Evolutionary conservation across 2,113 vertebrate species (phyloP).

Genomic region (Entomyzon cyanotis): DNA sequence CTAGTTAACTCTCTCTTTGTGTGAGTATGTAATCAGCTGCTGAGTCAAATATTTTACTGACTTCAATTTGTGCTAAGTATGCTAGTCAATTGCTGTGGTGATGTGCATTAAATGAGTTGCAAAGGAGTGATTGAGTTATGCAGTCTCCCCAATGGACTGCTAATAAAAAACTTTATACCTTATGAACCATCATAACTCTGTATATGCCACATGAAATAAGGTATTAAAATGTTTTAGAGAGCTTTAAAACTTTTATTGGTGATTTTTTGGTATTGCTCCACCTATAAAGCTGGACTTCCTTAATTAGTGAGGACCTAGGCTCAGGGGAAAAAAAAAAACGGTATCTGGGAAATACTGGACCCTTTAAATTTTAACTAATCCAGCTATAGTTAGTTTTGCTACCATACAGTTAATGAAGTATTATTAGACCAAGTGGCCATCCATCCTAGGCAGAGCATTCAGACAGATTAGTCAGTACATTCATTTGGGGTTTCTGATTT

Average conservation of each 20-base stretch:
- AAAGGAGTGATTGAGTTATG: conserved; percentile 32
- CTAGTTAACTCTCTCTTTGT: conserved; percentile 34
- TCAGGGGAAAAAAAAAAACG: background rate
- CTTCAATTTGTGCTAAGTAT: conserved; percentile 3
- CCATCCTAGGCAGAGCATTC: background rate
- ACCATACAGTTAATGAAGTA: background rate
- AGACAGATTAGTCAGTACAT: background rate
- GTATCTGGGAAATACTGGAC: background rate
- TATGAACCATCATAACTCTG: conserved; percentile 41
- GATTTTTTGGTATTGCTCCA: conserved; percentile 36
- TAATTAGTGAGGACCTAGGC: conserved; percentile 35
- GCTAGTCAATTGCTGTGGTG: conserved; percentile 15
- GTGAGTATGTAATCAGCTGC: background rate
- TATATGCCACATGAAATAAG: conserved; percentile 56
- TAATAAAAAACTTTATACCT: conserved; percentile 64
- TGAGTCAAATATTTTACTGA: conserved; percentile 41
- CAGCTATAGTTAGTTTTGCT: background rate
- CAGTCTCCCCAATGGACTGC: background rate
- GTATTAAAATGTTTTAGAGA: conserved; percentile 62
- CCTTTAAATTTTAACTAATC: conserved; percentile 4
- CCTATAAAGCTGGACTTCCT: conserved; percentile 45
- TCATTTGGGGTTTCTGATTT: background rate
- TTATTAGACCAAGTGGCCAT: background rate
- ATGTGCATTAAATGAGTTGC: conserved; percentile 34
- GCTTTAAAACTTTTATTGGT: conserved; percentile 55